These are phyloP conservation scores for Drosophila meridiana DNA, from an alignment of 2,888 invertebrate genomes.

Conservation along the genomic window DNA sequence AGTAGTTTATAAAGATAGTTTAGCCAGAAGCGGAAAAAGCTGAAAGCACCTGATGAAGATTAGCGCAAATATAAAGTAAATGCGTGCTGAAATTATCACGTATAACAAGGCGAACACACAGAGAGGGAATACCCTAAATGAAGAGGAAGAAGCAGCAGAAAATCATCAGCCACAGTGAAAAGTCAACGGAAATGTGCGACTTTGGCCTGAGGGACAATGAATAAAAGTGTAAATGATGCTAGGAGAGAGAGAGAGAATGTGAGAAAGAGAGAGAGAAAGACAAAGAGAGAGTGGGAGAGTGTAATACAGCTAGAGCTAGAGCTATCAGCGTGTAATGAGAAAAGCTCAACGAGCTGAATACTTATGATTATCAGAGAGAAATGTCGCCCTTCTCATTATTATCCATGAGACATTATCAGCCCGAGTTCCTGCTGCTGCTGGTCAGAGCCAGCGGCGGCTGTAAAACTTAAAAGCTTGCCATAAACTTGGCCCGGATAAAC, in stretches of 20 bases:
- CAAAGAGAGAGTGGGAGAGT: background rate
- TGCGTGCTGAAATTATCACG: conserved; percentile 13
- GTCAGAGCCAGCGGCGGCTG: conserved; percentile 45
- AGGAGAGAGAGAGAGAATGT: background rate
- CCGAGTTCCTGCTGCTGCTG: conserved; percentile 30
- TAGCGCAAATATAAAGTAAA: conserved; percentile 20
- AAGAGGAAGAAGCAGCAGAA: conserved; percentile 32
- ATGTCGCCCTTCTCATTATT: conserved; percentile 46
- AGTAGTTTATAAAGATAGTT: conserved; percentile 52
- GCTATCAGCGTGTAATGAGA: conserved; percentile 73
- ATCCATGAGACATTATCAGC: conserved; percentile 48
- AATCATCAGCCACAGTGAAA: conserved; percentile 49
- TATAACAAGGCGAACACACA: conserved; percentile 12
- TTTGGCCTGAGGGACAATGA: conserved; percentile 58
- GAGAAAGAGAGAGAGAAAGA: background rate
- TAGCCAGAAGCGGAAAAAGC: conserved; percentile 35
- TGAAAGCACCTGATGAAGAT: conserved; percentile 52
- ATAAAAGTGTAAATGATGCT: conserved; percentile 55
- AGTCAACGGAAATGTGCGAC: conserved; percentile 66
- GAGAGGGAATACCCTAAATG: background rate
- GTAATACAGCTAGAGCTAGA: background rate
- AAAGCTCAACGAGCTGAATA: conserved; percentile 58
- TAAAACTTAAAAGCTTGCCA: conserved; percentile 73
- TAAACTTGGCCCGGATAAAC: conserved; percentile 55
- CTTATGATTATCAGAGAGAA: conserved; percentile 62